phyloP scores from a whole-genome alignment of 2,888 invertebrate genomes.

The Dryadula phaetusa region DNA sequence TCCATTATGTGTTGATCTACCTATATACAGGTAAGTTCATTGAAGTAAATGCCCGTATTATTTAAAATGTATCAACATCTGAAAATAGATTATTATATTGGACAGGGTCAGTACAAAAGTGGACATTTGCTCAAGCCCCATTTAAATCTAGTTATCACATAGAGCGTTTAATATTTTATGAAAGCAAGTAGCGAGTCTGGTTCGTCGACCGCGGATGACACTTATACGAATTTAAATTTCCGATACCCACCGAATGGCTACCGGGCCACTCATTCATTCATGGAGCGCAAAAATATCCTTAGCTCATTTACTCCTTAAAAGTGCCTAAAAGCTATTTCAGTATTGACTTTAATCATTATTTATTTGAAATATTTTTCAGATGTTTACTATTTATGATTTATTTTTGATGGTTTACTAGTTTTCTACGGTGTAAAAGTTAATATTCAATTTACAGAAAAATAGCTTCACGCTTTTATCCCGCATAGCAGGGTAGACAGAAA shows the following conservation, averaged over 20 bases:
- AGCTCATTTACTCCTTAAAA: slow-evolving; percentile 30
- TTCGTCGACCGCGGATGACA: slow-evolving; percentile 53
- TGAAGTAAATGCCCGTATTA: background rate
- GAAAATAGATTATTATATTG: slow-evolving; percentile 9
- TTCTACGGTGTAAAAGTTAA: background rate
- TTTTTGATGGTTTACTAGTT: background rate
- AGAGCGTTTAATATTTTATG: slow-evolving; percentile 46
- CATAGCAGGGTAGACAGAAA: too few relatives aligned
- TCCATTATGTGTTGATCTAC: background rate
- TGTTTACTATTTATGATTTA: background rate
- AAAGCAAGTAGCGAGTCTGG: slow-evolving; percentile 46
- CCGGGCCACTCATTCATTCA: slow-evolving; percentile 51
- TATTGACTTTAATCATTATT: slow-evolving; percentile 19
- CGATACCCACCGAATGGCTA: slow-evolving; percentile 46
- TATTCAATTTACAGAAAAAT: background rate
- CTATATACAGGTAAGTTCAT: background rate
- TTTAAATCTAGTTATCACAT: slow-evolving; percentile 45
- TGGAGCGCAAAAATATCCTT: slow-evolving; percentile 45
- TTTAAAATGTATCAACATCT: background rate
- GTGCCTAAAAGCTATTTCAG: slow-evolving; percentile 17
- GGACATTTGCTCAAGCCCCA: slow-evolving; percentile 31
- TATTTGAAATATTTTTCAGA: background rate
- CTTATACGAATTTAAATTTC: slow-evolving; percentile 53
- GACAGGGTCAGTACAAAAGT: background rate
- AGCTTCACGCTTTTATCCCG: too few relatives aligned